Evolutionary conservation across 2,113 vertebrate genomes (phyloP).

Genomic region (Hiodon alosoides): DNA sequence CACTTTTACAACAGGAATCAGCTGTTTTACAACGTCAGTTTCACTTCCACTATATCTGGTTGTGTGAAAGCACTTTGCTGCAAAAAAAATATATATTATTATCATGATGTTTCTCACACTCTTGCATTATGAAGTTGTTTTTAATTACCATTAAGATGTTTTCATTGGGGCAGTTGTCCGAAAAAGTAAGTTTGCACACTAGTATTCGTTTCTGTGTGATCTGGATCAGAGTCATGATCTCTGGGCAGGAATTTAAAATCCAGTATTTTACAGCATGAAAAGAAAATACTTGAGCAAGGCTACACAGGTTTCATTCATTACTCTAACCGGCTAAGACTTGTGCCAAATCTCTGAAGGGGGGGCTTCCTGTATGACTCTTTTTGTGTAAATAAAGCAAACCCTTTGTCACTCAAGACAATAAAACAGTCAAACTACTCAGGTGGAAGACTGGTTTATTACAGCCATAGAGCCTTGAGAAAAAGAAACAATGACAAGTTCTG

Average conservation of each 20-base stretch:
- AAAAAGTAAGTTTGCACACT: not conserved
- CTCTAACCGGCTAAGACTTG: conserved; percentile 1
- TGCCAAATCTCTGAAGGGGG: conserved; percentile 9
- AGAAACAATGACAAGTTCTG: not conserved
- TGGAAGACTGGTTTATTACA: not conserved
- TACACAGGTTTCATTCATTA: conserved; percentile 5
- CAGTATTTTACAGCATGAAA: not conserved
- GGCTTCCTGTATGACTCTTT: conserved; percentile 7
- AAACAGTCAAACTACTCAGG: conserved; percentile 5
- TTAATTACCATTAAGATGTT: conserved; percentile 3
- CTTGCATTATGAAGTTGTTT: not conserved
- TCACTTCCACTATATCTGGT: not conserved
- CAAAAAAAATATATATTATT: not conserved
- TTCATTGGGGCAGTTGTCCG: not conserved
- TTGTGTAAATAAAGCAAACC: not conserved
- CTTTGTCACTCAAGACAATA: not conserved
- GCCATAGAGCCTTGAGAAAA: conserved; percentile 1
- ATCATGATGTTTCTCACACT: not conserved
- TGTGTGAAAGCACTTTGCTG: conserved; percentile 3
- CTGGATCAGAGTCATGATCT: conserved; percentile 7
- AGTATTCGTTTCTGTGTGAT: conserved; percentile 1
- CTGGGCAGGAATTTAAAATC: not conserved
- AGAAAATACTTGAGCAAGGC: not conserved
- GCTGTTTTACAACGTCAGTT: not conserved
- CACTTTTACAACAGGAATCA: not conserved